phyloP scores from a whole-genome alignment of 2,113 vertebrate genomes.

The Gallinago undulata region DNA sequence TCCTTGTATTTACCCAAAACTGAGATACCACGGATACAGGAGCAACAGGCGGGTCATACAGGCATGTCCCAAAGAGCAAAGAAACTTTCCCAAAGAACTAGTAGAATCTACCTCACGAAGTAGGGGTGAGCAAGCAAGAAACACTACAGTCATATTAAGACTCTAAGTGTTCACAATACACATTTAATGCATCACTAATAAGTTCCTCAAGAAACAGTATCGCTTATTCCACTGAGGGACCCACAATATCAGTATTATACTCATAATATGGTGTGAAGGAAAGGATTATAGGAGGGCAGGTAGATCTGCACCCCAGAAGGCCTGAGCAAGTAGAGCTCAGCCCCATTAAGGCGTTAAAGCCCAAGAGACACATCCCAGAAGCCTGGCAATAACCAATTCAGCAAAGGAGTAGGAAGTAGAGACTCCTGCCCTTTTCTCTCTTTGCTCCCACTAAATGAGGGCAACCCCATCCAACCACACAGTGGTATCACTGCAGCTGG shows the following conservation, averaged over 20 bases:
- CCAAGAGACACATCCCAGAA: not conserved
- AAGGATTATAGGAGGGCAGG: not conserved
- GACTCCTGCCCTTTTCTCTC: not conserved
- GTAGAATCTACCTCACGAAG: not conserved
- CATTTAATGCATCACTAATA: not conserved
- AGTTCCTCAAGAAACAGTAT: not conserved
- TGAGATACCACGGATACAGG: not conserved
- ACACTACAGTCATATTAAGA: not conserved
- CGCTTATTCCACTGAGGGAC: not conserved
- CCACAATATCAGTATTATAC: not conserved
- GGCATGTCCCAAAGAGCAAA: not conserved
- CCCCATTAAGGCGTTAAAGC: not conserved
- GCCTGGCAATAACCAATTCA: not conserved
- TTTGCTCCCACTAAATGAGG: not conserved
- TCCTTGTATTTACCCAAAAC: not conserved
- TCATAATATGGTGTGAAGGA: not conserved
- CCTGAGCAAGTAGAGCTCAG: not conserved
- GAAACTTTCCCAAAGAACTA: not conserved
- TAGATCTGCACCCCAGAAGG: not conserved
- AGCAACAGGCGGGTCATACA: not conserved
- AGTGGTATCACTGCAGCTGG: not conserved
- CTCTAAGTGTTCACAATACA: not conserved
- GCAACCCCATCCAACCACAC: not conserved
- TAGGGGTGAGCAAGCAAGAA: not conserved
- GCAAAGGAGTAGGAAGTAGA: not conserved